These are phyloP conservation scores for Cecropterus lyciades DNA, from an alignment of 1,140 invertebrate genomes.

Conservation along the genomic window DNA sequence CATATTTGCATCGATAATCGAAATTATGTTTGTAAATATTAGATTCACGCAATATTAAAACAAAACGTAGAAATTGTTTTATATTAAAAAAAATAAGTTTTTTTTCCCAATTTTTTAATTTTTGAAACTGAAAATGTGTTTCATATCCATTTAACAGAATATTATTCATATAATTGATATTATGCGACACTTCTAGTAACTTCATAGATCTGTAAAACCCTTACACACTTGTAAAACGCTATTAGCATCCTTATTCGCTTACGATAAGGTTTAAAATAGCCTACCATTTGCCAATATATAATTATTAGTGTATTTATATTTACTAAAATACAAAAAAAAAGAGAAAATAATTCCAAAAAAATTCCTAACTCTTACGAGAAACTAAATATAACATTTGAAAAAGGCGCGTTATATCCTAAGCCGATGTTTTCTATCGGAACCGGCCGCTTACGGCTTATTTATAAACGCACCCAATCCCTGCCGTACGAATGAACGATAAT, in stretches of 20 bases:
- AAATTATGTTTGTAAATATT: no score
- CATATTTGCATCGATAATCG: no score
- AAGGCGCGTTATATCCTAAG: constrained; percentile 10
- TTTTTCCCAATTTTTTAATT: no score
- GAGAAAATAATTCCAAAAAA: constrained; percentile 15
- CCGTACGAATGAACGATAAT: neutral
- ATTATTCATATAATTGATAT: neutral
- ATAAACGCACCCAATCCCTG: constrained; percentile 12
- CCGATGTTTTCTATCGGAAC: constrained; percentile 27
- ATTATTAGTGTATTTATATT: no score
- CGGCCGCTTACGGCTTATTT: constrained; percentile 17
- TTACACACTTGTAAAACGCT: constrained; percentile 22
- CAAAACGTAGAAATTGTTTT: no score
- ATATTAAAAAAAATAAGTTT: no score
- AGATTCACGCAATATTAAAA: no score
- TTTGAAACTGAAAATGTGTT: no score
- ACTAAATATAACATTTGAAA: neutral
- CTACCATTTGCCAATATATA: constrained; percentile 15
- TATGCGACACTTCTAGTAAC: constrained; percentile 2
- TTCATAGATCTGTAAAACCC: neutral
- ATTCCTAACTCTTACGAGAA: neutral
- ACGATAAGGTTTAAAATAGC: constrained; percentile 47
- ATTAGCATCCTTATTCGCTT: constrained; percentile 41
- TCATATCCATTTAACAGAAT: no score
- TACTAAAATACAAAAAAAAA: constrained; percentile 31